phyloP scores from a whole-genome alignment of 1,140 invertebrate genomes.

The Pseudachorutes palmiensis region DNA sequence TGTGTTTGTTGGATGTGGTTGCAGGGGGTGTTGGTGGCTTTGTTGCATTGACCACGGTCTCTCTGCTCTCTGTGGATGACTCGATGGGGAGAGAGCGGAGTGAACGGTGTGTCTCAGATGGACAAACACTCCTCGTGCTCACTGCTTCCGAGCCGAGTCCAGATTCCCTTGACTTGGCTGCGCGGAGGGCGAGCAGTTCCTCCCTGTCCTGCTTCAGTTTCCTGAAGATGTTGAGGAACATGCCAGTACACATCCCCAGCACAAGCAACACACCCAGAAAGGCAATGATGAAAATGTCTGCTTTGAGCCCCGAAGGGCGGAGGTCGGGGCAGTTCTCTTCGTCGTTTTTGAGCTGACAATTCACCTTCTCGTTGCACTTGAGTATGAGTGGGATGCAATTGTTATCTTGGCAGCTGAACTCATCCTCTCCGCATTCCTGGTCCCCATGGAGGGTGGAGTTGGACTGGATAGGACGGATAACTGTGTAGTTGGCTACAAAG shows the following conservation, averaged over 20 bases:
- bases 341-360: slow-evolving; percentile 77
- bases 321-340: slow-evolving; percentile 46
- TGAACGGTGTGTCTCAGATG: not conserved
- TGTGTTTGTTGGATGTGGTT: slow-evolving; percentile 41
- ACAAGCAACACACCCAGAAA: slow-evolving; percentile 80
- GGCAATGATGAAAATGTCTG: slow-evolving; percentile 78
- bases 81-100: not conserved
- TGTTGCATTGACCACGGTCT: not conserved
- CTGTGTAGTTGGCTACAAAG: slow-evolving; percentile 27
- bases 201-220: slow-evolving; percentile 74
- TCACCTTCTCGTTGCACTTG: slow-evolving; percentile 62
- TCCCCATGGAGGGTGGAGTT: not conserved
- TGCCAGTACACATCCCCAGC: slow-evolving; percentile 74
- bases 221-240: slow-evolving; percentile 72
- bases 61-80: not conserved
- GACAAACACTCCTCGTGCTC: not conserved
- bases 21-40: not conserved
- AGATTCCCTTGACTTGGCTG: not conserved
- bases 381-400: slow-evolving; percentile 65
- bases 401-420: slow-evolving; percentile 54
- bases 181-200: slow-evolving; percentile 58
- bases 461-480: not conserved
- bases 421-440: slow-evolving; percentile 4
- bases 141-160: not conserved
- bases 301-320: slow-evolving; percentile 36